Conservation (phyloP, 2,797 vertebrate species). For the Myoxocephalus aenaeus region DNA sequence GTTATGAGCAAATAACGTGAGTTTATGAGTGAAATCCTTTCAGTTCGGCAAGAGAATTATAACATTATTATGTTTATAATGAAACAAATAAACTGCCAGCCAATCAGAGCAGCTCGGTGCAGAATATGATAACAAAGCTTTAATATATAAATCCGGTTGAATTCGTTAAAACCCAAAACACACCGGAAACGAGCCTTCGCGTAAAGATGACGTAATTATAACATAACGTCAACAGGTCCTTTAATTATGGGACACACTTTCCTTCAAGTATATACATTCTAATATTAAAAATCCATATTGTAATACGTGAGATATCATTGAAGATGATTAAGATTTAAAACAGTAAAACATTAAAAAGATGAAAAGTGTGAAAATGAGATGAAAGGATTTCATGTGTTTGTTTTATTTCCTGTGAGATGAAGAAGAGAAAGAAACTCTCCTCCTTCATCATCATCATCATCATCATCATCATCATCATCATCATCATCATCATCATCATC, state of each 20-base stretch:
- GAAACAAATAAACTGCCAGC: rapidly evolving
- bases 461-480: no score
- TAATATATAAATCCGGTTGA: background rate
- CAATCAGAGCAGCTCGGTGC: slow-evolving; percentile 5
- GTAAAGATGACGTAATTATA: no score
- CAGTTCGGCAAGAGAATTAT: background rate
- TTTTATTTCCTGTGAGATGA: no score
- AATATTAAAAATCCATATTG: background rate
- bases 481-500: no score
- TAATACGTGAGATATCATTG: background rate
- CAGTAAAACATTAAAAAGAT: no score
- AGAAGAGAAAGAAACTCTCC: no score
- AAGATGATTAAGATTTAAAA: background rate
- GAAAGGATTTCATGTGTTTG: background rate
- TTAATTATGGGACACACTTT: background rate
- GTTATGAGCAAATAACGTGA: no score
- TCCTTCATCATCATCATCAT: no score
- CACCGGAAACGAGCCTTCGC: no score
- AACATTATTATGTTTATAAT: background rate
- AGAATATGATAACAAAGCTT: no score
- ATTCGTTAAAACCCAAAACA: background rate
- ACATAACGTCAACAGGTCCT: background rate
- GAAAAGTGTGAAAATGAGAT: background rate
- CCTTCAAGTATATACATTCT: background rate
- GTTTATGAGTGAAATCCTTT: no score